These are phyloP conservation scores for Eonycteris spelaea DNA, from an alignment of 2,113 vertebrate species.

Conservation along the genomic window DNA sequence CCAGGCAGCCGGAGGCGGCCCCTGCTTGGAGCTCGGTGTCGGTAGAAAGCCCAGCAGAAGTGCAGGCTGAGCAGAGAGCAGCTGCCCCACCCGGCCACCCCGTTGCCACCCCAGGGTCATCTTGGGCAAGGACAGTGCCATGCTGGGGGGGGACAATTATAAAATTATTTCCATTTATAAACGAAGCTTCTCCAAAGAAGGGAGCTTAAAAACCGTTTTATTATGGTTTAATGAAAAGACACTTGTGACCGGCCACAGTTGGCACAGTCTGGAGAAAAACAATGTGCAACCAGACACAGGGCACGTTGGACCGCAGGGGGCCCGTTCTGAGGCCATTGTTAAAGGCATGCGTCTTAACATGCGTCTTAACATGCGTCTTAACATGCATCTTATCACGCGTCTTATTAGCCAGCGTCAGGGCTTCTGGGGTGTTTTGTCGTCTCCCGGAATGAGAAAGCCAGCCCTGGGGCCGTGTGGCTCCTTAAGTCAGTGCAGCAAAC, in stretches of 20 bases:
- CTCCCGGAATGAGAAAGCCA: not conserved
- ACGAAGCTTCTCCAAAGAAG: not conserved
- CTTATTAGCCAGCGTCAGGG: not conserved
- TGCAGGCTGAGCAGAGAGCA: not conserved
- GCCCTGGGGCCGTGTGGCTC: not conserved
- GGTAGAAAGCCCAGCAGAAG: not conserved
- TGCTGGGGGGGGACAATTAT: not conserved
- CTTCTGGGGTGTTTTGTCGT: not conserved
- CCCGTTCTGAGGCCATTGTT: not conserved
- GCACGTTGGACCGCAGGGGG: fast-evolving
- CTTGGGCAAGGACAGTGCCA: not conserved
- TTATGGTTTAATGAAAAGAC: not conserved
- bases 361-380: too few relatives aligned
- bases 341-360: not conserved
- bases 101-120: not conserved
- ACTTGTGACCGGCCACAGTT: not conserved
- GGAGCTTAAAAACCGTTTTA: not conserved
- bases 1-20: not conserved
- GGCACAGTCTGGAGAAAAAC: not conserved
- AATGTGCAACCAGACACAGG: fast-evolving
- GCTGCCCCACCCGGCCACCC: too few relatives aligned
- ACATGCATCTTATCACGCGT: too few relatives aligned
- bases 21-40: not conserved
- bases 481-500: not conserved
- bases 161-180: not conserved